Conservation (phyloP, 1,140 invertebrate genomes). For the Lerema accius region DNA sequence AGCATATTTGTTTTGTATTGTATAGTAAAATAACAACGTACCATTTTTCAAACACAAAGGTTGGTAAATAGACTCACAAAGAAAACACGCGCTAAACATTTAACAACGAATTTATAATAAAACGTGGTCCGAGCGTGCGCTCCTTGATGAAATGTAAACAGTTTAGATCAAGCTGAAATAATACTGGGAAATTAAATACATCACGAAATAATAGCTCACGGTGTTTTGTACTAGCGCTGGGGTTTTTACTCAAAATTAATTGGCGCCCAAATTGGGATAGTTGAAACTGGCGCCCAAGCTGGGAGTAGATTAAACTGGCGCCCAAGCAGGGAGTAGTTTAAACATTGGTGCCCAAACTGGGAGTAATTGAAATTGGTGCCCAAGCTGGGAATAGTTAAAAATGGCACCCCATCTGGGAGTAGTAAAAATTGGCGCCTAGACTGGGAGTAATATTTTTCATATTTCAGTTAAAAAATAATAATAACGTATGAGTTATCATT, state of each 20-base stretch:
- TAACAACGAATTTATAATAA: not conserved
- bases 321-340: too few relatives aligned
- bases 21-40: not conserved
- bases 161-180: not conserved
- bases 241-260: not conserved
- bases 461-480: too few relatives aligned
- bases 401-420: too few relatives aligned
- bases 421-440: too few relatives aligned
- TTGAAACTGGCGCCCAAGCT: too few relatives aligned
- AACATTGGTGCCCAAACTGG: not conserved
- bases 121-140: not conserved
- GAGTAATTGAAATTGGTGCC: not conserved
- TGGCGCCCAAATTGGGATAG: not conserved
- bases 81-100: constrained; percentile 2
- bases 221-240: not conserved
- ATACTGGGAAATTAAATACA: not conserved
- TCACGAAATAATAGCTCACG: not conserved
- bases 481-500: too few relatives aligned
- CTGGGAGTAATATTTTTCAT: too few relatives aligned
- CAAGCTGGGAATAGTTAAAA: too few relatives aligned
- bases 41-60: not conserved
- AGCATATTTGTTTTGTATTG: constrained; percentile 1
- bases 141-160: constrained; percentile 2
- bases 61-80: not conserved
- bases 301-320: too few relatives aligned